Percentiles rank a stretch among this genome's conserved stretches.
These are phyloP conservation scores for Hexactinellida sp. DNA, from an alignment of 37 sponge, comb jelly and placozoan species.

Conservation along the genomic window DNA sequence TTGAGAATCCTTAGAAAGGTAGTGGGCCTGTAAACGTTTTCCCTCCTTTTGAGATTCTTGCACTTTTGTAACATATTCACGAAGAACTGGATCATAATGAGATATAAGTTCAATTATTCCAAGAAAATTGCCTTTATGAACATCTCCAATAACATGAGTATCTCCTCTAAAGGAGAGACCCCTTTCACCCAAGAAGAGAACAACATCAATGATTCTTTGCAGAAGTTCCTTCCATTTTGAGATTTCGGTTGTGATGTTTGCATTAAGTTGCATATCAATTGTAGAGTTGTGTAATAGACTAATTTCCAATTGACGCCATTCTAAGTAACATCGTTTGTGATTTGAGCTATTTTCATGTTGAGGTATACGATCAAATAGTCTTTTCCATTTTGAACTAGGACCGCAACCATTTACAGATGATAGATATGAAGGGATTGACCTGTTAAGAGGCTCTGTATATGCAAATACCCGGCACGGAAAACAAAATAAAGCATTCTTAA, in stretches of 20 bases:
- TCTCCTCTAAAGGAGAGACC: background rate
- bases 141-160: background rate
- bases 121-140: constrained; percentile 5
- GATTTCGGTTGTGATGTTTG: background rate
- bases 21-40: background rate
- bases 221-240: background rate
- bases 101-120: background rate
- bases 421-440: background rate
- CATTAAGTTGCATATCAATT: background rate
- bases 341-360: background rate
- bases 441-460: background rate
- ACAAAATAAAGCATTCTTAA: background rate
- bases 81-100: constrained; percentile 14
- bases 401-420: constrained; percentile 1
- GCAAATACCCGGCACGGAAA: background rate
- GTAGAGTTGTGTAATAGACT: background rate
- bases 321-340: constrained; percentile 8
- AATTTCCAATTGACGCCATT: constrained; percentile 12
- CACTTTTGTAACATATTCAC: background rate
- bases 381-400: background rate
- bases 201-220: background rate
- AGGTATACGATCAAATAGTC: constrained; percentile 6
- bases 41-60: background rate
- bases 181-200: constrained; percentile 1
- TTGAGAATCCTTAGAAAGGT: background rate